Evolutionary conservation across 2,888 invertebrate species (phyloP).

Genomic region (Crocallis elinguaria): DNA sequence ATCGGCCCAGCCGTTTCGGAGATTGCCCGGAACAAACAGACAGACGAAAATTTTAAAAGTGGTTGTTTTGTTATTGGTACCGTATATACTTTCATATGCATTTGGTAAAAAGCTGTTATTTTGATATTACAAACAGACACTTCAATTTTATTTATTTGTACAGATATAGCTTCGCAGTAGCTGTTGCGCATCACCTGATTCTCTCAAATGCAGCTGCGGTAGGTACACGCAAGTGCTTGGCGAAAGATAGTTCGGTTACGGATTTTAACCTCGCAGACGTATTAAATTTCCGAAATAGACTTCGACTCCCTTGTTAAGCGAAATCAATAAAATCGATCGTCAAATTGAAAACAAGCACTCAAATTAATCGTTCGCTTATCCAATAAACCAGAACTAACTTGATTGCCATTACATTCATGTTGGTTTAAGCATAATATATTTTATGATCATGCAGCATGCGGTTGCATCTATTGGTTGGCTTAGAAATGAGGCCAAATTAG

Average conservation of each 20-base stretch:
- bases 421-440: conserved; percentile 27
- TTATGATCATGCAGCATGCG: conserved; percentile 23
- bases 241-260: neutral
- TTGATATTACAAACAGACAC: too few species aligned
- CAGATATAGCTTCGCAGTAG: too few species aligned
- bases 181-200: too few species aligned
- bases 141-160: too few species aligned
- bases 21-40: too few species aligned
- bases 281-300: neutral
- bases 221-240: too few species aligned
- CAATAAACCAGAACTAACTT: conserved; percentile 19
- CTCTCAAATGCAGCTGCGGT: too few species aligned
- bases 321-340: conserved; percentile 12
- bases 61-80: too few species aligned
- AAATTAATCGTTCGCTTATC: conserved; percentile 25
- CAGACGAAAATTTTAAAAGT: too few species aligned
- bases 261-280: neutral
- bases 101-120: too few species aligned
- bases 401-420: conserved; percentile 18
- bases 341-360: conserved; percentile 19
- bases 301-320: conserved; percentile 4
- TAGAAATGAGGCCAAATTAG: conserved; percentile 33
- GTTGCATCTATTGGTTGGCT: conserved; percentile 28
- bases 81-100: too few species aligned
- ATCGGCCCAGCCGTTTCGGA: too few species aligned